Evolutionary conservation across 2,113 vertebrate genomes (phyloP).

Genomic region (Hylia prasina): DNA sequence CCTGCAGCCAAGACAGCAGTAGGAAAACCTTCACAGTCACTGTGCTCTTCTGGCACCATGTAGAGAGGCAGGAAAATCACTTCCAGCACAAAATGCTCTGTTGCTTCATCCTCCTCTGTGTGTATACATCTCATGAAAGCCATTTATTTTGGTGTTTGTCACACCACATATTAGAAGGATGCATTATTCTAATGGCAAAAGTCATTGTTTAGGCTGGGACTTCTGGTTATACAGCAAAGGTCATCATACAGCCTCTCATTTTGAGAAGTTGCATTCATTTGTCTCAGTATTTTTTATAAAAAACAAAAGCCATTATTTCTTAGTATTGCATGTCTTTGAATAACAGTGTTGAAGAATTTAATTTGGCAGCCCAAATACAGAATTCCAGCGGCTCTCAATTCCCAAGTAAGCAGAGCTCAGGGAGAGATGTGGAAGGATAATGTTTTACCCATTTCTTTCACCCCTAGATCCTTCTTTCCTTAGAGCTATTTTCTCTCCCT

Average conservation of each 20-base stretch:
- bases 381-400: background rate
- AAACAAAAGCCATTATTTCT: background rate
- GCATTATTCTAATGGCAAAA: background rate
- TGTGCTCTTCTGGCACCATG: background rate
- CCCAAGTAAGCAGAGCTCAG: background rate
- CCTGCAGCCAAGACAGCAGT: background rate
- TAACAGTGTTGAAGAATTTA: background rate
- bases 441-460: background rate
- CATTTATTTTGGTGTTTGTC: background rate
- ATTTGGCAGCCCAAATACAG: background rate
- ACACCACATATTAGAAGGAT: background rate
- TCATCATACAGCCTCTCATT: background rate
- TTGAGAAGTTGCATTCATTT: background rate
- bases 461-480: background rate
- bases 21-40: background rate
- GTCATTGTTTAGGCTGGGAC: background rate
- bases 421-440: background rate
- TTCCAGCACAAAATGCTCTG: background rate
- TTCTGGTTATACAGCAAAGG: background rate
- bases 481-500: background rate
- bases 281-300: background rate
- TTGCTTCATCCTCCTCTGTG: background rate
- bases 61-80: background rate
- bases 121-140: background rate
- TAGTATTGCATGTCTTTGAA: background rate